Evolutionary conservation across 37 sponge, comb jelly and placozoan species (phyloP).

Genomic region (Axinella damicornis): DNA sequence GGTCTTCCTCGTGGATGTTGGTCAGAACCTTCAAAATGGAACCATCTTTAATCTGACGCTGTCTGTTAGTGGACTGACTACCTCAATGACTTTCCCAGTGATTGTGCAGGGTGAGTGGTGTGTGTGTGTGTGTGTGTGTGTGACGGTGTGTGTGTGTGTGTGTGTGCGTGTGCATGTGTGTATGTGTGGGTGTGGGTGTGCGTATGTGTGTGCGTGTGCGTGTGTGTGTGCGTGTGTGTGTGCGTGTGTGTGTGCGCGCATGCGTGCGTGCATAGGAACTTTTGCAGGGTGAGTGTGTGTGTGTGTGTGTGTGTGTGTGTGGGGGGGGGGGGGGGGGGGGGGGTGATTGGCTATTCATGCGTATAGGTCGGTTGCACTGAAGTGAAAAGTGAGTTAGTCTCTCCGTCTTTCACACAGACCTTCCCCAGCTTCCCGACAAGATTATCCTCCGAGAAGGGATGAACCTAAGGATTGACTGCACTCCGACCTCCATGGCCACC

Average conservation of each 20-base stretch:
- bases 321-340: background rate
- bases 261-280: background rate
- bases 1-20: too few relatives aligned
- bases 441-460: background rate
- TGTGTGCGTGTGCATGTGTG: constrained; percentile 58
- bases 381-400: too few relatives aligned
- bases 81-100: too few relatives aligned
- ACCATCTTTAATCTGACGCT: too few relatives aligned
- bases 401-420: too few relatives aligned
- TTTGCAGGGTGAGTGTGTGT: background rate
- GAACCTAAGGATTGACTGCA: background rate
- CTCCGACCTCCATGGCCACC: background rate
- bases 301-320: constrained; percentile 51
- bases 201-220: constrained; percentile 51
- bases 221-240: constrained; percentile 53
- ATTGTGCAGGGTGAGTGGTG: background rate
- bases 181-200: constrained; percentile 47
- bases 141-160: constrained; percentile 48
- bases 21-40: too few relatives aligned
- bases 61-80: too few relatives aligned
- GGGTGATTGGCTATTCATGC: too few relatives aligned
- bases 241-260: constrained; percentile 43
- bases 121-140: constrained; percentile 51
- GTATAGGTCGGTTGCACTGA: too few relatives aligned
- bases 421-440: background rate